These are phyloP conservation scores for Ectemnius cavifrons DNA, from an alignment of 2,888 invertebrate species.

Conservation along the genomic window DNA sequence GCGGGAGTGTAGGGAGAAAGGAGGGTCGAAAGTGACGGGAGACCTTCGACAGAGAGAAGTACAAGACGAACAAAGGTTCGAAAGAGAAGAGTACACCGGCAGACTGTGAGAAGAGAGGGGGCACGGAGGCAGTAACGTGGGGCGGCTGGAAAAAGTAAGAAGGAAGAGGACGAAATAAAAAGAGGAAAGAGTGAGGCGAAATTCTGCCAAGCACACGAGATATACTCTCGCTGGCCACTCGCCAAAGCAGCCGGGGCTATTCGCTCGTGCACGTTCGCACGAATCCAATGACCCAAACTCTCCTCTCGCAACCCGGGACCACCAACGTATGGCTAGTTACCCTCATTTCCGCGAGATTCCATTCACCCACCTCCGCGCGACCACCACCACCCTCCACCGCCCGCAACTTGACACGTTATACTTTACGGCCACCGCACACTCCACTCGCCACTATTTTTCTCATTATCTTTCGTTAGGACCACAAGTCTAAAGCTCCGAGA, in stretches of 20 bases:
- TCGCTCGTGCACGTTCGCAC: constrained; percentile 57
- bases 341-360: constrained; percentile 12
- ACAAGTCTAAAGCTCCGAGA: too few species aligned
- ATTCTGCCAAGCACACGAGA: constrained; percentile 70
- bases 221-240: constrained; percentile 66
- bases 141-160: constrained; percentile 3
- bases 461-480: constrained; percentile 1
- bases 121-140: not conserved
- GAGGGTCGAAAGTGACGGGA: constrained; percentile 20
- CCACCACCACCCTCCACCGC: not conserved
- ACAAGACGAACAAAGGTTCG: constrained; percentile 9
- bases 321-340: constrained; percentile 45
- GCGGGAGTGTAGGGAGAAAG: constrained; percentile 2
- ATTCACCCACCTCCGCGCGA: not conserved
- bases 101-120: not conserved
- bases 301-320: constrained; percentile 40
- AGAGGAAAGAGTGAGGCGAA: constrained; percentile 43
- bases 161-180: not conserved
- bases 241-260: constrained; percentile 66
- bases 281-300: constrained; percentile 42
- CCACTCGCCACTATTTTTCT: constrained; percentile 8
- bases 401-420: constrained; percentile 11
- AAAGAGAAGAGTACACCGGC: not conserved
- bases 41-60: constrained; percentile 19
- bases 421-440: constrained; percentile 17